phyloP scores from a whole-genome alignment of 2,797 vertebrate species.

The Gymnopithys bicolor region DNA sequence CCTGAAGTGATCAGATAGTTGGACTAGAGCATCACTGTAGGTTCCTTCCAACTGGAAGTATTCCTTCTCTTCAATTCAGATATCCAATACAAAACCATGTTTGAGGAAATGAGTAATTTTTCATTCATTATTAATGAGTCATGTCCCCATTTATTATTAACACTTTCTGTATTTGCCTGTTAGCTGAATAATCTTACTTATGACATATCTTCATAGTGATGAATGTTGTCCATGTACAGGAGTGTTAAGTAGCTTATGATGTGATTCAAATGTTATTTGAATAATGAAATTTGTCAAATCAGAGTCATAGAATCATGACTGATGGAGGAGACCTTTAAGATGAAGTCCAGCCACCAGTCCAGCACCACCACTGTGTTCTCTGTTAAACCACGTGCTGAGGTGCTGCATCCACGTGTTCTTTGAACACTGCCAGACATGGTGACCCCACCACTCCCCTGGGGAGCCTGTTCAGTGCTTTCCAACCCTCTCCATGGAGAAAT shows the following conservation, averaged over 20 bases:
- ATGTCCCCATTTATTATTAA: background rate
- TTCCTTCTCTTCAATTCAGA: background rate
- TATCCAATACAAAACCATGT: background rate
- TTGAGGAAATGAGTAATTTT: background rate
- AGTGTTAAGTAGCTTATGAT: background rate
- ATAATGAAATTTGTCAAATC: background rate
- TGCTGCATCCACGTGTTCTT: background rate
- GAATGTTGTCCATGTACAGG: accelerated
- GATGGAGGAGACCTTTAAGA: background rate
- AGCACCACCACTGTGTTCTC: background rate
- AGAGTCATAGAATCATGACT: background rate
- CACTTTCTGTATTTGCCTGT: background rate
- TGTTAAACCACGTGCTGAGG: background rate
- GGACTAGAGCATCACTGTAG: background rate
- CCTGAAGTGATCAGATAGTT: background rate
- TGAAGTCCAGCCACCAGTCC: background rate
- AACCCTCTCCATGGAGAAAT: background rate
- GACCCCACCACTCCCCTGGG: background rate
- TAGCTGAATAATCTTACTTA: background rate
- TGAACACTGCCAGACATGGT: background rate
- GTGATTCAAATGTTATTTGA: background rate
- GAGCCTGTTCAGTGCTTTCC: background rate
- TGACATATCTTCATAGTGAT: background rate
- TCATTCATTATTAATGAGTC: no score
- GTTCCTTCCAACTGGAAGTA: background rate